phyloP scores from a whole-genome alignment of 2,113 vertebrate species.

The Myotis davidii region DNA sequence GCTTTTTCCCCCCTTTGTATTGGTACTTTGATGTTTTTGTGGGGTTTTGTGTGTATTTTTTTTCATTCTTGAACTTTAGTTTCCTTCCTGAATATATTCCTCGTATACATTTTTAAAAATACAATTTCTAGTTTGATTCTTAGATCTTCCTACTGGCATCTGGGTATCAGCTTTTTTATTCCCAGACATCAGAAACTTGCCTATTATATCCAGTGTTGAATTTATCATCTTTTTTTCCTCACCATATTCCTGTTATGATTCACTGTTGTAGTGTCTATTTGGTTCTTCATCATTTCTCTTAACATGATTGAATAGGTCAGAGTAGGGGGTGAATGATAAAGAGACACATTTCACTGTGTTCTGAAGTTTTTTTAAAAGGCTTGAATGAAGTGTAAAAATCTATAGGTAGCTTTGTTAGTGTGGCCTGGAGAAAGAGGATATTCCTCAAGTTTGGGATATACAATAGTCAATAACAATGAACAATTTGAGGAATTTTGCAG shows the following conservation, averaged over 20 bases:
- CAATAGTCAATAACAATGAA: slow-evolving; percentile 16
- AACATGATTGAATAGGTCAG: not conserved
- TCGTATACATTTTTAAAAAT: not conserved
- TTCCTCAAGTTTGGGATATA: slow-evolving; percentile 33
- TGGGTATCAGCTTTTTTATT: not conserved
- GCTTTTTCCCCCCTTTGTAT: not conserved
- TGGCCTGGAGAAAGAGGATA: slow-evolving; percentile 22
- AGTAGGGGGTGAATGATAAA: not conserved
- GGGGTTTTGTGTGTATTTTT: too few relatives aligned
- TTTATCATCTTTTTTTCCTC: not conserved
- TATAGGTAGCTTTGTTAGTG: slow-evolving; percentile 48
- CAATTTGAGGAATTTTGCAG: slow-evolving; percentile 50
- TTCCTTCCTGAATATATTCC: not conserved
- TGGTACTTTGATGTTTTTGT: not conserved
- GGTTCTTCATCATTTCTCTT: not conserved
- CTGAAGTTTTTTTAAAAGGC: slow-evolving; percentile 2
- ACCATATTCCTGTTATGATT: not conserved
- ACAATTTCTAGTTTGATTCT: not conserved
- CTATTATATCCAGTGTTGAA: not conserved
- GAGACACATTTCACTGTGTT: not conserved
- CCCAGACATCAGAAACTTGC: not conserved
- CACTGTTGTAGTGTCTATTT: not conserved
- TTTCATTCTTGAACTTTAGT: not conserved
- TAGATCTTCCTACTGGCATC: not conserved
- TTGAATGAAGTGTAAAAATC: slow-evolving; percentile 42